phyloP scores from a whole-genome alignment of 2,797 vertebrate genomes.

The Furcifer pardalis region DNA sequence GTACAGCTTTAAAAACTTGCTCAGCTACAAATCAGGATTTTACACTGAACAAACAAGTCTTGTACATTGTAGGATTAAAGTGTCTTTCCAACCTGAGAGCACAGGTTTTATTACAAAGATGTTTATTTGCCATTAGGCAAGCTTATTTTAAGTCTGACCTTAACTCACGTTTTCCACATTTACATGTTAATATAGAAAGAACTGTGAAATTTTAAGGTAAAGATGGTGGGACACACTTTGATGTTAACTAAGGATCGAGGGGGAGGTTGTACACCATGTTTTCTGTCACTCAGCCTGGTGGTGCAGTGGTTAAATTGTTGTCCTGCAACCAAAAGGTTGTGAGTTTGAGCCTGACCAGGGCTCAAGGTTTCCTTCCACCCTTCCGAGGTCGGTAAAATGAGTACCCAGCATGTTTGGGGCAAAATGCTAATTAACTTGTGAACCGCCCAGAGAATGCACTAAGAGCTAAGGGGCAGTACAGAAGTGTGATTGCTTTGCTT shows the following conservation, averaged over 20 bases:
- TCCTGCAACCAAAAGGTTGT: too few relatives aligned
- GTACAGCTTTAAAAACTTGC: conserved; percentile 49
- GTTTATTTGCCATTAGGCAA: background rate
- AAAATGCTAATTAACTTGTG: too few relatives aligned
- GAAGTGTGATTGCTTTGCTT: too few relatives aligned
- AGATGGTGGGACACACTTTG: background rate
- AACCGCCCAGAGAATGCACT: too few relatives aligned
- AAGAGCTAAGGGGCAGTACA: too few relatives aligned
- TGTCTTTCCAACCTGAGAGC: background rate
- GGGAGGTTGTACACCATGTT: background rate
- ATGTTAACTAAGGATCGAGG: background rate
- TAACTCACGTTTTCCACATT: background rate
- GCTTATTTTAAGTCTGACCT: conserved; percentile 11
- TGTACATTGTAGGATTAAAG: conserved; percentile 28
- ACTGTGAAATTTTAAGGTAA: conserved; percentile 3
- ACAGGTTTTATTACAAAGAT: background rate
- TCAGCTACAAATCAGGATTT: conserved; percentile 42
- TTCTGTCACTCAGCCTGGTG: background rate
- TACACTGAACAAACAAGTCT: conserved; percentile 29
- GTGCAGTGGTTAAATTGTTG: too few relatives aligned
- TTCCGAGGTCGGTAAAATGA: too few relatives aligned
- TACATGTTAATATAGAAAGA: background rate
- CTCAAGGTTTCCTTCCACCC: too few relatives aligned
- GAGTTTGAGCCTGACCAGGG: too few relatives aligned
- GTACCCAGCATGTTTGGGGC: too few relatives aligned